Evolutionary conservation across 2,888 invertebrate genomes (phyloP), one percentile per base, ranked within the genome.

Genomic region (Eilema caniola): DNA sequence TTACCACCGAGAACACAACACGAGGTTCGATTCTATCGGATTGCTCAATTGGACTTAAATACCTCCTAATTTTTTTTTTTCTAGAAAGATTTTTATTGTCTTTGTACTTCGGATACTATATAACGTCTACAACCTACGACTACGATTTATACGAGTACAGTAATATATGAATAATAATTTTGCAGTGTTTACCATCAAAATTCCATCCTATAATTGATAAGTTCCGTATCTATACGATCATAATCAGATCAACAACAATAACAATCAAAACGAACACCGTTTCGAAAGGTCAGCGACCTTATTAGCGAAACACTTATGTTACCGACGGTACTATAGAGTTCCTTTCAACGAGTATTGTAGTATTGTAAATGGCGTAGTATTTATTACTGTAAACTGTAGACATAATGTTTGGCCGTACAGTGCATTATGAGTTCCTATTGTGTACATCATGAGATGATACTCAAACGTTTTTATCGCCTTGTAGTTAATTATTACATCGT

Each of bases 401-500:
- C 88, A 90, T 85, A 91, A 89, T 90, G 86, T 88, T 87, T 72
- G 63, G 85, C 80, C 78, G 78, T 79, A 80, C 71, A 74, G 72
- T 76, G 83, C 80, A 86, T 92, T 93, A 89, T 92, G 85, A 74
- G 73, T 61, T 76, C 86, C 86, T 86, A 90, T 91, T 92, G 89
- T 89, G 85, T 88, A 88, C 89, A 91, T 88, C 87, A 88, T 87
- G 88, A 89, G 88, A 87, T 85, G 86, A 84, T 85, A 83, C 80
- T 88, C 80, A 84, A 90, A 90, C 87, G 85, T 90, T 89, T 89
- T 90, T 90, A 83, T 82, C 85, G 85, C 88, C 86, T 89, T 91
- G 90, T 91, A 88, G 81, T 91, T 66, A 94, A 94, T 93, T 92
- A 91, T 91, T 89, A 85, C 79, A 83, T 89, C 81, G 83, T 88